phyloP scores from a whole-genome alignment of 2,888 invertebrate genomes.

The Acleris literana region DNA sequence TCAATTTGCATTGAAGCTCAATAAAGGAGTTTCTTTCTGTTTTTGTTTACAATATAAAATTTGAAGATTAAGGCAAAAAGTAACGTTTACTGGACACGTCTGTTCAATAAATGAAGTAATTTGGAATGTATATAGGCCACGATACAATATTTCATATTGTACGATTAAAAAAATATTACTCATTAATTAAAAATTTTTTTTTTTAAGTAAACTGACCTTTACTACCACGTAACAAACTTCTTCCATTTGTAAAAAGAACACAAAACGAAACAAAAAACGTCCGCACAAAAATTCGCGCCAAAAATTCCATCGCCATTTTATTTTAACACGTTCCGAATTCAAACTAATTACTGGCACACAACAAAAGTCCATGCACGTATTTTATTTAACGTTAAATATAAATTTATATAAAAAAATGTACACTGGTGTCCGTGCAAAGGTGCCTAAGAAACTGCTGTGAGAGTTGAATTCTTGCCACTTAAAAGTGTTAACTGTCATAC shows the following conservation, averaged over 20 bases:
- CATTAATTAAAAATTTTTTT: too few relatives aligned
- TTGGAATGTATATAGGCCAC: too few relatives aligned
- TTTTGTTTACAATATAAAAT: too few relatives aligned
- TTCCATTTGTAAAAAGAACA: slow-evolving; percentile 38
- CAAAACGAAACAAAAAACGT: slow-evolving; percentile 34
- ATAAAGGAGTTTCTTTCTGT: too few relatives aligned
- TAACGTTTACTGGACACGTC: too few relatives aligned
- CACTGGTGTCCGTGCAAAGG: slow-evolving; percentile 48
- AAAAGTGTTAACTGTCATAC: slow-evolving; percentile 64
- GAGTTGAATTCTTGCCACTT: slow-evolving; percentile 64
- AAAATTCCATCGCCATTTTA: slow-evolving; percentile 36
- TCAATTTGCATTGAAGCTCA: too few relatives aligned
- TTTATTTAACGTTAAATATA: slow-evolving; percentile 1
- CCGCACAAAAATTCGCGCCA: slow-evolving; percentile 25
- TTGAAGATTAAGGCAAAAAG: too few relatives aligned
- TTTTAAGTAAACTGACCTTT: slow-evolving; percentile 33
- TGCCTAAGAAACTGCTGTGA: slow-evolving; percentile 57
- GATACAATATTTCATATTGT: too few relatives aligned
- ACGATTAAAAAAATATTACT: too few relatives aligned
- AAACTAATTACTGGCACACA: slow-evolving; percentile 19
- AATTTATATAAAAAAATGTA: slow-evolving; percentile 8
- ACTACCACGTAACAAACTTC: slow-evolving; percentile 29
- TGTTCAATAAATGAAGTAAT: neutral
- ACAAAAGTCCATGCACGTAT: neutral
- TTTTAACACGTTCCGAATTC: slow-evolving; percentile 12